phyloP scores from a whole-genome alignment of 2,113 vertebrate species.

The Oryzias celebensis region DNA sequence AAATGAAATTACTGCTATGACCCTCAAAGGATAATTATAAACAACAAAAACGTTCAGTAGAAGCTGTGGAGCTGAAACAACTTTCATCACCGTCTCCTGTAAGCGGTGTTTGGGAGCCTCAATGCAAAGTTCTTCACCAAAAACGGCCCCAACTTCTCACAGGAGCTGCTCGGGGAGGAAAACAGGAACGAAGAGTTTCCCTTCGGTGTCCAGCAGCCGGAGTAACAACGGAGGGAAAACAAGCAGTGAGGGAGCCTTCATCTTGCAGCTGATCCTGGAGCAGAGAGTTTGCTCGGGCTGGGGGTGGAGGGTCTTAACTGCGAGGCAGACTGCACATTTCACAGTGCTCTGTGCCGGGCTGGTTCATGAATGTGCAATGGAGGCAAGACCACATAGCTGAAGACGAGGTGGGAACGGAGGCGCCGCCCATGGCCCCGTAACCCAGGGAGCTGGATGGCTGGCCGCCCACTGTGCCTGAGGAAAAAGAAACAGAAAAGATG shows the following conservation, averaged over 20 bases:
- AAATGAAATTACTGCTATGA: too few species aligned
- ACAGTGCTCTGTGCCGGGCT: slow-evolving; percentile 94
- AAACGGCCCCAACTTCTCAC: too few species aligned
- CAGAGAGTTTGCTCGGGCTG: slow-evolving; percentile 7
- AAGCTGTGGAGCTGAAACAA: too few species aligned
- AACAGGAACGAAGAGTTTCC: slow-evolving; percentile 36
- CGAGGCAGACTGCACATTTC: slow-evolving; percentile 98
- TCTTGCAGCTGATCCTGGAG: slow-evolving; percentile 59
- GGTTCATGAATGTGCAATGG: slow-evolving; percentile 99
- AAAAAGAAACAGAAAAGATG: not conserved
- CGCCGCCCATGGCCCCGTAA: slow-evolving; percentile 85
- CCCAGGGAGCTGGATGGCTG: slow-evolving; percentile 87
- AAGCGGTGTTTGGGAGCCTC: too few species aligned
- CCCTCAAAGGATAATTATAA: too few species aligned
- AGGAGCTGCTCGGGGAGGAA: too few species aligned
- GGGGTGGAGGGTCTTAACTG: slow-evolving; percentile 71
- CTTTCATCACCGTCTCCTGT: too few species aligned
- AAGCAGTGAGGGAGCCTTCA: slow-evolving; percentile 13
- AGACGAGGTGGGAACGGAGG: slow-evolving; percentile 71
- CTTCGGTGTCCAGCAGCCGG: slow-evolving; percentile 44
- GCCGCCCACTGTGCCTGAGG: slow-evolving; percentile 88
- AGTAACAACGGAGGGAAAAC: slow-evolving; percentile 15
- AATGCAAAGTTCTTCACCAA: too few species aligned
- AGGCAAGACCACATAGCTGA: slow-evolving; percentile 94
- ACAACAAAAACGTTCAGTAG: too few species aligned